Evolutionary conservation across 2,888 invertebrate species (phyloP).

Genomic region (Campoletis raptor): DNA sequence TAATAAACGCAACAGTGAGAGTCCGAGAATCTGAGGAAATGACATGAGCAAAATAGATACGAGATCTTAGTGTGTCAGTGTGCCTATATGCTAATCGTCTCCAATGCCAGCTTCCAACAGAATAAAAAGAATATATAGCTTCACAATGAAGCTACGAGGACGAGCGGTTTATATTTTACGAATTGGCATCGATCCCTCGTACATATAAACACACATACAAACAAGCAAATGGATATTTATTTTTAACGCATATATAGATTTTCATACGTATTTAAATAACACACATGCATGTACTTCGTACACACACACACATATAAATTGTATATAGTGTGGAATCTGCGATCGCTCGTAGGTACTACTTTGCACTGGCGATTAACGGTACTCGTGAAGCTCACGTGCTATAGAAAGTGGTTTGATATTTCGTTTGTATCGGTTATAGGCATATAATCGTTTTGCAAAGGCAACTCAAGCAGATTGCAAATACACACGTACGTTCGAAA

Average conservation of each 20-base stretch:
- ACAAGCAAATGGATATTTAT: conserved; percentile 12
- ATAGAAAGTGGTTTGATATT: conserved; percentile 80
- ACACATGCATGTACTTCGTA: neutral
- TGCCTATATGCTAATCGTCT: conserved; percentile 82
- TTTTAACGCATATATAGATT: conserved; percentile 28
- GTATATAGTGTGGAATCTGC: conserved; percentile 20
- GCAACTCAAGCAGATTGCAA: neutral
- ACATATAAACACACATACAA: neutral
- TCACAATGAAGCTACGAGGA: conserved; percentile 61
- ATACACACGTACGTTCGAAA: neutral
- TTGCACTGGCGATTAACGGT: conserved; percentile 70
- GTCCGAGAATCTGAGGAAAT: conserved; percentile 32
- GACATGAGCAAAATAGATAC: conserved; percentile 74
- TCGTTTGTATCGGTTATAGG: conserved; percentile 50
- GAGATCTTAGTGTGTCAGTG: conserved; percentile 82
- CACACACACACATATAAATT: conserved; percentile 43
- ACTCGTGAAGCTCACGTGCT: conserved; percentile 63
- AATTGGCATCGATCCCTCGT: conserved; percentile 68
- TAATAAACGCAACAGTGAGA: neutral
- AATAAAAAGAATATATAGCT: conserved; percentile 22
- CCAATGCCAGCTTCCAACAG: conserved; percentile 47
- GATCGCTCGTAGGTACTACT: conserved; percentile 27
- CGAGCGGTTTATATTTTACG: conserved; percentile 71
- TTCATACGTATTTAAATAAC: neutral
- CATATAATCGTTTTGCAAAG: neutral